Evolutionary conservation across 2,888 invertebrate genomes (phyloP).

Genomic region (Cosmorhoe ocellata): DNA sequence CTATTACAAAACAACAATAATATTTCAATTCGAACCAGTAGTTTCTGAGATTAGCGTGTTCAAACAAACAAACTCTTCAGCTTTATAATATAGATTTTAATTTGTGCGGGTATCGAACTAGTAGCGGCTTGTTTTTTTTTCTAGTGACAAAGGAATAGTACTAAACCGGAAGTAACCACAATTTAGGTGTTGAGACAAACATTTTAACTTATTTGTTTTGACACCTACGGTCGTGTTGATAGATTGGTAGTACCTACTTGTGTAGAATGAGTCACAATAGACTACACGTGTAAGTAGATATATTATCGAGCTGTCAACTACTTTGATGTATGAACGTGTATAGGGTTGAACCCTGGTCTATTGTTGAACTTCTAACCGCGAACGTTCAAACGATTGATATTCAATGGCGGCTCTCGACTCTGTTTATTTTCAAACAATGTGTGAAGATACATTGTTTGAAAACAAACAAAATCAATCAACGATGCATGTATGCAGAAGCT

Average conservation of each 20-base stretch:
- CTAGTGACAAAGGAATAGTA: too few species aligned
- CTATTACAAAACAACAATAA: too few species aligned
- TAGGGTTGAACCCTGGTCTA: slow-evolving; percentile 15
- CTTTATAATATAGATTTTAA: too few species aligned
- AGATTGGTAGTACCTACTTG: not conserved
- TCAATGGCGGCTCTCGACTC: slow-evolving; percentile 43
- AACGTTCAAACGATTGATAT: slow-evolving; percentile 41
- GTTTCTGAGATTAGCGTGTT: too few species aligned
- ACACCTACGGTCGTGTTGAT: not conserved
- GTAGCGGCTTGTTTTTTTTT: too few species aligned
- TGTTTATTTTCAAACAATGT: slow-evolving; percentile 52
- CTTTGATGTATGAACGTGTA: slow-evolving; percentile 2
- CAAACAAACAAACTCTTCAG: too few species aligned
- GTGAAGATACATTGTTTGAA: slow-evolving; percentile 47
- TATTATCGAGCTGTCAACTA: slow-evolving; percentile 8
- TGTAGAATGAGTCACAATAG: slow-evolving; percentile 8
- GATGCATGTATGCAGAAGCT: slow-evolving; percentile 54
- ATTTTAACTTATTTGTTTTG: not conserved
- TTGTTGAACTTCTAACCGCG: slow-evolving; percentile 22
- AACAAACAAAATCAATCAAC: slow-evolving; percentile 50
- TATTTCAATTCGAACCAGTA: too few species aligned
- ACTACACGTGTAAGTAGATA: slow-evolving; percentile 1
- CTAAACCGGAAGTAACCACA: too few species aligned
- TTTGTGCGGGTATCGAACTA: too few species aligned
- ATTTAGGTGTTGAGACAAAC: slow-evolving; percentile 3